Percentiles rank a stretch among this genome's conserved stretches.
phyloP scores from a whole-genome alignment of 2,888 invertebrate genomes.

The Drosophila austrosaltans region DNA sequence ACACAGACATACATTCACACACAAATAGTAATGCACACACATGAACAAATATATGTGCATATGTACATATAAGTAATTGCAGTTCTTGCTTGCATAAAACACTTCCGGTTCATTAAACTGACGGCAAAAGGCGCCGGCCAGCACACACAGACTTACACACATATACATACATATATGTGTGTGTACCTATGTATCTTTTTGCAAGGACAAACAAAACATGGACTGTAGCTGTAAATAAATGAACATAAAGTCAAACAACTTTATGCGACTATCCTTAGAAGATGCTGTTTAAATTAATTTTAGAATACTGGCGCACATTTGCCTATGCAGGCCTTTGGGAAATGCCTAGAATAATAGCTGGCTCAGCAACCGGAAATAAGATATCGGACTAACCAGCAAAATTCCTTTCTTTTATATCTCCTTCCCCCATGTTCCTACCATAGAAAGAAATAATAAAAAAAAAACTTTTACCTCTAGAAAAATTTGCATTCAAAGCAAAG shows the following conservation, averaged over 20 bases:
- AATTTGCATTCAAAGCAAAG: conserved; percentile 20
- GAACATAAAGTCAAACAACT: conserved; percentile 13
- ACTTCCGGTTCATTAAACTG: conserved; percentile 73
- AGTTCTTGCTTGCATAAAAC: conserved; percentile 61
- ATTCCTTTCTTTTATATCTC: not conserved
- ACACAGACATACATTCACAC: conserved; percentile 5
- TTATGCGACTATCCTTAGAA: not conserved
- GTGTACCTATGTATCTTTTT: conserved; percentile 4
- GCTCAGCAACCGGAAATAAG: conserved; percentile 3
- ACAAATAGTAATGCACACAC: not conserved
- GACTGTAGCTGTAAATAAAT: conserved; percentile 1
- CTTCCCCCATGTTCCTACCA: not conserved
- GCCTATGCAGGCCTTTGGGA: conserved; percentile 2
- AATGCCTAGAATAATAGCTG: conserved; percentile 1
- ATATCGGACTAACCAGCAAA: not conserved
- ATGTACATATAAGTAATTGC: conserved; percentile 50
- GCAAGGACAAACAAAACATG: conserved; percentile 4
- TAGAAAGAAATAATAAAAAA: too few relatives aligned
- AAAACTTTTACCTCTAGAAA: not conserved
- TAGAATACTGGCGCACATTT: not conserved
- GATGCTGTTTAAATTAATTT: conserved; percentile 12
- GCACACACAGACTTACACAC: conserved; percentile 15
- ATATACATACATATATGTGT: not conserved
- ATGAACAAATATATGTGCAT: not conserved
- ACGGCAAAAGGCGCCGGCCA: conserved; percentile 27